Conservation (phyloP, 1,140 invertebrate genomes). For the Neodiprion fabricii region DNA sequence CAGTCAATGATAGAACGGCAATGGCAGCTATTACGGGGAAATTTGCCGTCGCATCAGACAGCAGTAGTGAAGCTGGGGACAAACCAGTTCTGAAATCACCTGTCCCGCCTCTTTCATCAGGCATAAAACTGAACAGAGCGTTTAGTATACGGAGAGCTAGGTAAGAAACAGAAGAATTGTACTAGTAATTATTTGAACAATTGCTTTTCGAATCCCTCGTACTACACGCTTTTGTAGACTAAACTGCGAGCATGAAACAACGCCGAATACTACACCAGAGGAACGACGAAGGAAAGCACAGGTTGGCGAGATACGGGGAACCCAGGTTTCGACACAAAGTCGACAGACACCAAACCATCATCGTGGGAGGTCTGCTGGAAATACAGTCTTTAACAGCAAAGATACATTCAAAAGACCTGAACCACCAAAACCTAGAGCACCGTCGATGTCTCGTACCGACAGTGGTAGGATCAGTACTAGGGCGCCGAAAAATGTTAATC, state of each 20-base stretch:
- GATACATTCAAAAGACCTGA: constrained; percentile 42
- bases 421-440: constrained; percentile 40
- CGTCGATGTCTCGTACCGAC: constrained; percentile 66
- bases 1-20: constrained; percentile 34
- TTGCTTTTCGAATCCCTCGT: neutral
- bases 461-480: constrained; percentile 72
- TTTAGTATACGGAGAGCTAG: constrained; percentile 49
- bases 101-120: constrained; percentile 37
- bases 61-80: constrained; percentile 47
- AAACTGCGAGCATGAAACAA: constrained; percentile 47
- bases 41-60: constrained; percentile 38
- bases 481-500: constrained; percentile 48
- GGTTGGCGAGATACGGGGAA: constrained; percentile 34
- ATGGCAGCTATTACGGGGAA: constrained; percentile 31
- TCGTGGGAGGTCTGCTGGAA: constrained; percentile 35
- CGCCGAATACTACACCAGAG: constrained; percentile 47
- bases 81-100: constrained; percentile 29
- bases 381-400: constrained; percentile 33
- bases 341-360: constrained; percentile 39
- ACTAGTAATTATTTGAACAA: neutral
- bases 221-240: constrained; percentile 24
- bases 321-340: constrained; percentile 25
- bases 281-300: constrained; percentile 43
- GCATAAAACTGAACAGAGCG: constrained; percentile 46
- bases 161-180: constrained; percentile 24